Conservation (phyloP, 2,797 vertebrate species). For the Channa striata region DNA sequence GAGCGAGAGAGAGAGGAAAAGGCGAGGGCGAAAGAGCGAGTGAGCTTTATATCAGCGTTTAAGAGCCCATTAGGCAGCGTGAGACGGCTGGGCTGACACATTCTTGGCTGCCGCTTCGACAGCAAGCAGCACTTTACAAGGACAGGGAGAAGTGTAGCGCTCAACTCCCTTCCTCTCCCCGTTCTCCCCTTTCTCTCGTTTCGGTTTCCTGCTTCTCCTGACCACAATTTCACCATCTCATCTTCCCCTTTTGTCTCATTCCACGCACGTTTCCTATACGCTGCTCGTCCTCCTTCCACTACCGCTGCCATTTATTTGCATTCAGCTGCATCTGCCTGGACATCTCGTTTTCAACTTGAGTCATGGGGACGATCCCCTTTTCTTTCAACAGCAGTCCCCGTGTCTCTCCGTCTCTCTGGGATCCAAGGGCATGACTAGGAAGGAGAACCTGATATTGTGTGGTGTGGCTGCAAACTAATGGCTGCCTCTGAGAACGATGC, state of each 20-base stretch:
- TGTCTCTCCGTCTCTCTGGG: constrained; percentile 34
- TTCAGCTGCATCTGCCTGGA: constrained; percentile 61
- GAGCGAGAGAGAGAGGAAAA: constrained; percentile 55
- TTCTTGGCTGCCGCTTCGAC: constrained; percentile 82
- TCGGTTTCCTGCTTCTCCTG: constrained; percentile 63
- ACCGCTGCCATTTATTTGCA: constrained; percentile 49
- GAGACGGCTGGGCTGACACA: constrained; percentile 83
- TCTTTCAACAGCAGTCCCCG: constrained; percentile 49
- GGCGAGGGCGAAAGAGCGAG: constrained; percentile 77
- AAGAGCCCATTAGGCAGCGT: constrained; percentile 83
- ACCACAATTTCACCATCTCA: constrained; percentile 59
- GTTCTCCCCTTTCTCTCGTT: constrained; percentile 64
- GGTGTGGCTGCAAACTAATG: constrained; percentile 71
- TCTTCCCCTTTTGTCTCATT: constrained; percentile 54
- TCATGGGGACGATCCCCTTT: constrained; percentile 54
- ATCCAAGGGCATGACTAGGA: constrained; percentile 58
- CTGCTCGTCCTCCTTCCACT: constrained; percentile 17
- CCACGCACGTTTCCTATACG: constrained; percentile 33
- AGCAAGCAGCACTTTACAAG: constrained; percentile 84
- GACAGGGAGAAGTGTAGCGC: constrained; percentile 80
- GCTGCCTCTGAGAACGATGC: constrained; percentile 72
- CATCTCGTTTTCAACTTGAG: constrained; percentile 67
- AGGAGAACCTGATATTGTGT: constrained; percentile 65
- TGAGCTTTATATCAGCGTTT: constrained; percentile 84
- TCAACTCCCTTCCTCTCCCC: constrained; percentile 74